These are phyloP conservation scores for Sebastes diaconus DNA, from an alignment of 2,797 vertebrate species.

Conservation along the genomic window DNA sequence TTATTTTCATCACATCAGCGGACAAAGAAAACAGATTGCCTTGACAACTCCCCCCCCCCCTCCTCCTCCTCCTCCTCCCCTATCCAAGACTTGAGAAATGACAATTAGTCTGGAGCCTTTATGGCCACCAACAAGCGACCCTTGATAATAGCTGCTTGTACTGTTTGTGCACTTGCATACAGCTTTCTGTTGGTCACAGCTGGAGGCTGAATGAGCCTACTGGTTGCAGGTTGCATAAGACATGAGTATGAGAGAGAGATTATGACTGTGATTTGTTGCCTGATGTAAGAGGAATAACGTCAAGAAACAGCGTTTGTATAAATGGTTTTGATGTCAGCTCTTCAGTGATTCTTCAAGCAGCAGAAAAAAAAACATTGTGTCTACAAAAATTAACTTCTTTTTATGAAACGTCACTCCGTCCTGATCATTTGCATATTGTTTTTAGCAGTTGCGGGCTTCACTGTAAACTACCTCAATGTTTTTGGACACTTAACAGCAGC, in stretches of 20 bases:
- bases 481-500: slow-evolving; percentile 38
- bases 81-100: slow-evolving; percentile 60
- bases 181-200: slow-evolving; percentile 74
- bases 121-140: slow-evolving; percentile 64
- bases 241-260: slow-evolving; percentile 32
- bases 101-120: slow-evolving; percentile 74
- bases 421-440: slow-evolving; percentile 29
- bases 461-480: slow-evolving; percentile 24
- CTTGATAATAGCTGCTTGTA: slow-evolving; percentile 75
- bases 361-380: not conserved
- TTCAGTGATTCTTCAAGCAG: slow-evolving; percentile 6
- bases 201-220: slow-evolving; percentile 75
- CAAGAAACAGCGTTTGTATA: slow-evolving; percentile 10
- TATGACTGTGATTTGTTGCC: slow-evolving; percentile 38
- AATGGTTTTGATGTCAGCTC: slow-evolving; percentile 17
- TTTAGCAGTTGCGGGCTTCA: slow-evolving; percentile 3
- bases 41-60: not conserved
- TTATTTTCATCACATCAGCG: slow-evolving; percentile 78
- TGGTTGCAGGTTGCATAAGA: slow-evolving; percentile 50
- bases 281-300: slow-evolving; percentile 34
- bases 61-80: not conserved
- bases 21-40: slow-evolving; percentile 60
- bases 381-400: slow-evolving; percentile 7
- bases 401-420: slow-evolving; percentile 16
- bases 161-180: slow-evolving; percentile 68